Percentiles rank a stretch among this genome's conserved stretches.
Evolutionary conservation across 2,797 vertebrate genomes (phyloP).

Genomic region (Acipenser oxyrinchus): DNA sequence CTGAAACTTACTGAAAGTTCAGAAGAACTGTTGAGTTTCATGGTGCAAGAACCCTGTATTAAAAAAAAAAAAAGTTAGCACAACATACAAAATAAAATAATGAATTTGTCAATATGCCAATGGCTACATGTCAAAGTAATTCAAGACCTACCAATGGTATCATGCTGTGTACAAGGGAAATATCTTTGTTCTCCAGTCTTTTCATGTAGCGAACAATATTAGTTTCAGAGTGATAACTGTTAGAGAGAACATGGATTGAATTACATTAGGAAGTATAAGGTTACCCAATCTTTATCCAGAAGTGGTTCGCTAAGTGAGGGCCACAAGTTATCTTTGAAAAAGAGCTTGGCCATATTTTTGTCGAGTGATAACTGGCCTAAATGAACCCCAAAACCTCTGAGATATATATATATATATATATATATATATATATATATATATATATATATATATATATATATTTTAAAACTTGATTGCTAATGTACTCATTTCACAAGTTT

Average conservation of each 20-base stretch:
- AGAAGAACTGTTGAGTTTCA: conserved; percentile 95
- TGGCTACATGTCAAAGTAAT: background rate
- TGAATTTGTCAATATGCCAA: background rate
- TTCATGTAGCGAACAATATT: conserved; percentile 98
- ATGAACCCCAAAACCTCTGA: too few species aligned
- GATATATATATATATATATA: too few species aligned
- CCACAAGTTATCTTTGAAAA: too few species aligned
- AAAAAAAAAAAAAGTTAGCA: conserved; percentile 26
- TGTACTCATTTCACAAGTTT: too few species aligned
- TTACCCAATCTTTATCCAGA: too few species aligned
- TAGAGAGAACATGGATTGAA: conserved; percentile 29
- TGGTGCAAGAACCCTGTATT: conserved; percentile 89
- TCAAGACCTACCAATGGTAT: conserved; percentile 81
- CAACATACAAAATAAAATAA: conserved; percentile 4
- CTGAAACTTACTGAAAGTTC: conserved; percentile 81
- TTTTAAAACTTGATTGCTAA: too few species aligned
- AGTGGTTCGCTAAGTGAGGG: too few species aligned
- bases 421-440: too few species aligned
- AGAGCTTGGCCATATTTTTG: too few species aligned
- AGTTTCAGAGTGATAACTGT: conserved; percentile 94
- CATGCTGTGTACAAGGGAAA: conserved; percentile 98
- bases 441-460: too few species aligned
- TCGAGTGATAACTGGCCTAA: too few species aligned
- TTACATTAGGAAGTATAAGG: too few species aligned
- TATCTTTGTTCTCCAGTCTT: conserved; percentile 94